Percentiles rank a stretch among this genome's conserved stretches.
Conservation (phyloP, 2,797 vertebrate species). For the Chloroceryle inda region DNA sequence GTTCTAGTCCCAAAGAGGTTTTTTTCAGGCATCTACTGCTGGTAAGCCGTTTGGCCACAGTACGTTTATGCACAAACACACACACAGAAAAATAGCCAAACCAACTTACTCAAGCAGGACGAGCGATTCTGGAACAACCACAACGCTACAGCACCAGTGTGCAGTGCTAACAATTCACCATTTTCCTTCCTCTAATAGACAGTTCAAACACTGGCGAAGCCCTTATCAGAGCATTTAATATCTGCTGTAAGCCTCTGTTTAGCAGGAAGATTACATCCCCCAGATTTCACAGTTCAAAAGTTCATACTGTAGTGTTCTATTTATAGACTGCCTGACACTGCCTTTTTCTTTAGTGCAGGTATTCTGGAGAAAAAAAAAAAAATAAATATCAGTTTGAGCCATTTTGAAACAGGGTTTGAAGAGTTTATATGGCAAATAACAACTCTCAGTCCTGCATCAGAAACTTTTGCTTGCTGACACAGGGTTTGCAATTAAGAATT, state of each 20-base stretch:
- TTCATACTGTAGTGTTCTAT: slow-evolving; percentile 75
- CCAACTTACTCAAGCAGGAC: neutral
- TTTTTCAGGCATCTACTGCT: neutral
- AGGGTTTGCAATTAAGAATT: neutral
- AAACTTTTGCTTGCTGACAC: neutral
- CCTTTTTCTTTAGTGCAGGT: slow-evolving; percentile 39
- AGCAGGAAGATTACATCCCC: slow-evolving; percentile 76
- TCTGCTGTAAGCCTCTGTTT: slow-evolving; percentile 81
- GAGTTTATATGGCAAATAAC: neutral
- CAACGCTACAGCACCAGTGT: fast-evolving
- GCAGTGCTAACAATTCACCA: neutral
- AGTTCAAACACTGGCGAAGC: neutral
- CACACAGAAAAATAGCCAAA: neutral
- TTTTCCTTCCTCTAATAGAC: slow-evolving; percentile 41
- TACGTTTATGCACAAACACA: neutral
- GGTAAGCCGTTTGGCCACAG: fast-evolving
- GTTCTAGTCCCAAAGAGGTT: neutral
- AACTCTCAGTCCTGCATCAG: neutral
- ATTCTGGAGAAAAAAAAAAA: neutral
- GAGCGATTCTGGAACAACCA: neutral
- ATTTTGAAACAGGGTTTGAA: neutral
- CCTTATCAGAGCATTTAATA: slow-evolving; percentile 76
- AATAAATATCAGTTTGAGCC: neutral
- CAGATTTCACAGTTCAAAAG: slow-evolving; percentile 78
- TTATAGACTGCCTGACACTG: slow-evolving; percentile 60